These are phyloP conservation scores for Spinus pinus DNA, from an alignment of 2,797 vertebrate species.

Conservation along the genomic window DNA sequence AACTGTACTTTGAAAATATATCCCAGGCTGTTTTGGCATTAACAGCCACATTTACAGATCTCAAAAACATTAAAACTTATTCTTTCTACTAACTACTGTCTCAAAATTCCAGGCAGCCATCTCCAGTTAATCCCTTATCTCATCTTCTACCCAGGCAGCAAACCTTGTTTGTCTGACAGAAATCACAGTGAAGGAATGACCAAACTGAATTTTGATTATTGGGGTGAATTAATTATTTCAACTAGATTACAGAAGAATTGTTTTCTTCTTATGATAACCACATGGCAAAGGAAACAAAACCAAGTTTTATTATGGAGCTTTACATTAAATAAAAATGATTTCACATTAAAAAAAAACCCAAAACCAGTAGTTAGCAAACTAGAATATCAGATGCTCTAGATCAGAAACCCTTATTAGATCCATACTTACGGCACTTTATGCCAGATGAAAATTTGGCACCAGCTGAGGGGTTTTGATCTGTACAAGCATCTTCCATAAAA, in stretches of 20 bases:
- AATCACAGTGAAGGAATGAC: neutral
- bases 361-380: neutral
- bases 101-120: neutral
- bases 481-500: neutral
- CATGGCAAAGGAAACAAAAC: neutral
- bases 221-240: neutral
- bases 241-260: neutral
- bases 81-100: neutral
- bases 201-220: neutral
- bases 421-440: neutral
- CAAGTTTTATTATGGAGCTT: neutral
- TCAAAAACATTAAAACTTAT: neutral
- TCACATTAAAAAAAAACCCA: neutral
- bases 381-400: neutral
- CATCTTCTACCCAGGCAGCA: neutral
- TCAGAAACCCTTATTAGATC: neutral
- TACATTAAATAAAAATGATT: neutral
- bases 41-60: neutral
- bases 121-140: neutral
- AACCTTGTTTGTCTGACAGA: neutral
- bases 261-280: neutral
- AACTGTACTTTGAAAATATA: constrained; percentile 34
- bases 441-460: neutral
- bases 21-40: neutral
- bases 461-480: neutral